Conservation (phyloP, 2,797 vertebrate species). For the Philypnodon macrostomus region DNA sequence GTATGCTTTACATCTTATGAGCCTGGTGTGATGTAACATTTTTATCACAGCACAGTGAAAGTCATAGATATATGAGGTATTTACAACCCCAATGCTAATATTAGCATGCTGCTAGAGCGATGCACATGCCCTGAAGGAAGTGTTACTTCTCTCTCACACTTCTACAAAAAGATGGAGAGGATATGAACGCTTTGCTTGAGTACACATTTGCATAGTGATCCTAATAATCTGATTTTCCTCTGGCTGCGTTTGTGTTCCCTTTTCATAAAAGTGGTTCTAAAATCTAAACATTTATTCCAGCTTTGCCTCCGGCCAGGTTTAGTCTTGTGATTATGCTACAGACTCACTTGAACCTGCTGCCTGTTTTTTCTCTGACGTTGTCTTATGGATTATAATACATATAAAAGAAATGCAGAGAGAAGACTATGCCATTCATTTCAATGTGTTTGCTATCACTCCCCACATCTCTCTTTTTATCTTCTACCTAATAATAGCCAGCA, state of each 20-base stretch:
- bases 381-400: conserved; percentile 19
- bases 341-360: conserved; percentile 36
- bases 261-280: conserved; percentile 59
- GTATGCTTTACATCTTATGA: background rate
- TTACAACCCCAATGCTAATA: conserved; percentile 38
- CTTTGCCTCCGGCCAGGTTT: conserved; percentile 53
- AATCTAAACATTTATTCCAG: conserved; percentile 47
- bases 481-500: background rate
- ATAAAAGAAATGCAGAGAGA: conserved; percentile 2
- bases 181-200: conserved; percentile 43
- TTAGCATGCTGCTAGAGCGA: conserved; percentile 33
- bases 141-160: conserved; percentile 40
- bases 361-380: conserved; percentile 8
- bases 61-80: conserved; percentile 16
- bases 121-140: conserved; percentile 51
- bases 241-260: conserved; percentile 63
- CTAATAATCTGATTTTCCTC: conserved; percentile 72
- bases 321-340: conserved; percentile 40
- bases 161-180: conserved; percentile 49
- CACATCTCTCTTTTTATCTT: background rate
- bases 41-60: background rate
- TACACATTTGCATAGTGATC: conserved; percentile 68
- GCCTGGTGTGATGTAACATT: background rate
- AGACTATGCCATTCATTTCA: background rate
- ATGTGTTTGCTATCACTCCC: background rate